Evolutionary conservation across 2,797 vertebrate species (phyloP).

Genomic region (Hoplostethus atlanticus): DNA sequence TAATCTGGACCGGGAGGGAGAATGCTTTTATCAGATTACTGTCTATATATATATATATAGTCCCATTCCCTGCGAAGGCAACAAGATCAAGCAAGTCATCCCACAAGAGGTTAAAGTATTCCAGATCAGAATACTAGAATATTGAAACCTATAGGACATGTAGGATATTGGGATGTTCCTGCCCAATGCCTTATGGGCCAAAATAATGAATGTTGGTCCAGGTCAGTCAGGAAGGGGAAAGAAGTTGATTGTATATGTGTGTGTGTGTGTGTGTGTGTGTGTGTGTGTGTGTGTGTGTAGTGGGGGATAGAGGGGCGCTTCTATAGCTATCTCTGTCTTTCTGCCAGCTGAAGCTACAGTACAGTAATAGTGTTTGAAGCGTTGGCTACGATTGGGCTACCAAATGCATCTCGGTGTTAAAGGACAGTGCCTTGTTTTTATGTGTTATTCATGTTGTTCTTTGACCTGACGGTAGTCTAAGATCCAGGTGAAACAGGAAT

Average conservation of each 20-base stretch:
- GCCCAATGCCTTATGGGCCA: slow-evolving; percentile 12
- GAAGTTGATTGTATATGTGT: slow-evolving; percentile 21
- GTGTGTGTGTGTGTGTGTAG: slow-evolving; percentile 28
- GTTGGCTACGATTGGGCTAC: slow-evolving; percentile 19
- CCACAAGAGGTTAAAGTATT: slow-evolving; percentile 3
- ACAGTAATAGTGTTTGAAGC: slow-evolving; percentile 29
- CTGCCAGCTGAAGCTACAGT: slow-evolving; percentile 64
- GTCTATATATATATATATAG: background rate
- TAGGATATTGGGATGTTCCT: slow-evolving; percentile 29
- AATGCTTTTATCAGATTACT: slow-evolving; percentile 19
- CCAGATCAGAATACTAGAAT: slow-evolving; percentile 23
- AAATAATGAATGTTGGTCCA: slow-evolving; percentile 39
- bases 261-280: slow-evolving; percentile 10
- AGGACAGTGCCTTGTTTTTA: slow-evolving; percentile 18
- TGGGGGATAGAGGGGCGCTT: slow-evolving; percentile 33
- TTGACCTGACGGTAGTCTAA: slow-evolving; percentile 28
- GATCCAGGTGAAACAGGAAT: background rate
- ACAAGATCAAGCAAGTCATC: slow-evolving; percentile 12
- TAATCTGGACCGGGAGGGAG: slow-evolving; percentile 28
- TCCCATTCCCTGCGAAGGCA: slow-evolving; percentile 16
- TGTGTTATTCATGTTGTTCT: slow-evolving; percentile 19
- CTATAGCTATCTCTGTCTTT: slow-evolving; percentile 74
- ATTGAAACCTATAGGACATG: slow-evolving; percentile 34
- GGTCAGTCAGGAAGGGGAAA: slow-evolving; percentile 4
- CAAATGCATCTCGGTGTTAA: slow-evolving; percentile 45